phyloP scores from a whole-genome alignment of 2,888 invertebrate genomes.

The Phortica okadai region DNA sequence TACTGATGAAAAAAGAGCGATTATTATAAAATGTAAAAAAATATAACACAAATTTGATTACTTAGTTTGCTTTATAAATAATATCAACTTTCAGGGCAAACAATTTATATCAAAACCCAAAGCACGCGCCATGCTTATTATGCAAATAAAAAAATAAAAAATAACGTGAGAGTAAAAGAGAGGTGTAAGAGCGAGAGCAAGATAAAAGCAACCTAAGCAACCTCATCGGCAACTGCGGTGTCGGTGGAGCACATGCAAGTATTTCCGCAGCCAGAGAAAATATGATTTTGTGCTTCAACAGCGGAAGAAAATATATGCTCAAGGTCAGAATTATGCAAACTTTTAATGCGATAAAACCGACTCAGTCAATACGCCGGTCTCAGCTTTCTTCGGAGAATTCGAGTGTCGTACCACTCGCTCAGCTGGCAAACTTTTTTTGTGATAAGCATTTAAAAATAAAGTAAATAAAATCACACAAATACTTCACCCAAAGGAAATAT shows the following conservation, averaged over 20 bases:
- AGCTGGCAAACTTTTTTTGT: conserved; percentile 25
- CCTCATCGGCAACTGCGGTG: background rate
- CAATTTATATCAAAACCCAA: conserved; percentile 39
- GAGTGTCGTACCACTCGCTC: conserved; percentile 42
- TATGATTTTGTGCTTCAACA: conserved; percentile 56
- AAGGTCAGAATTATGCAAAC: conserved; percentile 55
- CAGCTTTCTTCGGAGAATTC: conserved; percentile 57
- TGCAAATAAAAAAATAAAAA: conserved; percentile 57
- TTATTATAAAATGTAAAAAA: conserved; percentile 12
- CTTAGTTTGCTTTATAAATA: conserved; percentile 54
- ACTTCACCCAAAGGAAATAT: conserved; percentile 41
- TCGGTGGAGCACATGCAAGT: conserved; percentile 58
- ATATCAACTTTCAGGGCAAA: conserved; percentile 37
- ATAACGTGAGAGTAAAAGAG: background rate
- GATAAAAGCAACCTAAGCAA: conserved; percentile 41
- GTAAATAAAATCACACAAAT: conserved; percentile 38
- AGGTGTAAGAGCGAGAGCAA: conserved; percentile 19
- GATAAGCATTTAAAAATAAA: background rate
- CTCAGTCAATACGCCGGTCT: conserved; percentile 16
- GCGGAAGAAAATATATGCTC: conserved; percentile 47
- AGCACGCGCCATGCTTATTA: conserved; percentile 64
- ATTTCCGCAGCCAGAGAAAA: conserved; percentile 68
- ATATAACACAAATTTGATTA: conserved; percentile 33
- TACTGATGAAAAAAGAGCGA: conserved; percentile 17
- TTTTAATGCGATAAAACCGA: conserved; percentile 7